Percentiles rank a stretch among this genome's conserved stretches.
phyloP scores from a whole-genome alignment of 2,888 invertebrate genomes.

The Amiota minor region DNA sequence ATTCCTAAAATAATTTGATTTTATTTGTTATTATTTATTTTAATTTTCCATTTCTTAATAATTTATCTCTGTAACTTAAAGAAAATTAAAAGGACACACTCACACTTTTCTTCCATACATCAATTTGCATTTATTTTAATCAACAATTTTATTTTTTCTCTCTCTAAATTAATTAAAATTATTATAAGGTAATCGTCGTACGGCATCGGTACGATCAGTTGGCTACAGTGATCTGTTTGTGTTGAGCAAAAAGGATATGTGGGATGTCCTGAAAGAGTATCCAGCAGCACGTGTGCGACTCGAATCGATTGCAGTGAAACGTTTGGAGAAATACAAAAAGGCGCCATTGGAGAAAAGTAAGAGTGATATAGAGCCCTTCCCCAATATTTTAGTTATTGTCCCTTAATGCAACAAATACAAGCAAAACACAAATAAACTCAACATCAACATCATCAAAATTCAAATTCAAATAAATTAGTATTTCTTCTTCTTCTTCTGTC shows the following conservation, averaged over 20 bases:
- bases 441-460: constrained; percentile 15
- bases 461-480: constrained; percentile 8
- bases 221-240: constrained; percentile 99
- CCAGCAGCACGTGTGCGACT: constrained; percentile 94
- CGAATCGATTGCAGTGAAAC: constrained; percentile 97
- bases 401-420: neutral
- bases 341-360: constrained; percentile 93
- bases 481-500: neutral
- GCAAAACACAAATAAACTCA: constrained; percentile 1
- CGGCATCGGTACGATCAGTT: constrained; percentile 97
- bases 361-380: neutral
- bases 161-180: neutral
- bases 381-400: too few species aligned
- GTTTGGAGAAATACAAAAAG: constrained; percentile 97
- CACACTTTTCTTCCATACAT: too few species aligned
- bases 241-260: constrained; percentile 99
- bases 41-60: neutral
- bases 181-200: constrained; percentile 91
- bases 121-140: neutral
- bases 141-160: neutral
- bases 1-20: neutral
- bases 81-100: neutral
- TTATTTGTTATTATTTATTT: neutral
- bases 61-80: neutral
- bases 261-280: constrained; percentile 98